These are phyloP conservation scores for Meandrusa payeni DNA, from an alignment of 2,888 invertebrate genomes.

Conservation along the genomic window DNA sequence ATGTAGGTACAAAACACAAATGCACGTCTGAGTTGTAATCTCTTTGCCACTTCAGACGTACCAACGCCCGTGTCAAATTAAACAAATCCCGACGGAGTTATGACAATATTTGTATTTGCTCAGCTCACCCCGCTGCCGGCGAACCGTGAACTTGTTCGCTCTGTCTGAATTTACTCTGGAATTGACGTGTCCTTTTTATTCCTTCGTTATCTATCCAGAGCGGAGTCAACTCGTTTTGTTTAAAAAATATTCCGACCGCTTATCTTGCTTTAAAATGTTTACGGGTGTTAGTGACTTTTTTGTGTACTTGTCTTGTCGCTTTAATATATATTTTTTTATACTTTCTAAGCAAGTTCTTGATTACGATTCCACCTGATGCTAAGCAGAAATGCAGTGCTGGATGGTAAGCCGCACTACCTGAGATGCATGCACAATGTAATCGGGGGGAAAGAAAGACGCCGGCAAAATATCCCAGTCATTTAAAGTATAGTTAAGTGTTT, in stretches of 20 bases:
- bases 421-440: too few species aligned
- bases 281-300: not conserved
- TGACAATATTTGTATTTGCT: conserved; percentile 67
- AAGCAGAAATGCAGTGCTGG: too few species aligned
- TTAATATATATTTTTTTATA: too few species aligned
- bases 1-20: conserved; percentile 11
- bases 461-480: too few species aligned
- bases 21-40: too few species aligned
- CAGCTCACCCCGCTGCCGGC: conserved; percentile 34
- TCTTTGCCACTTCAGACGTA: conserved; percentile 45
- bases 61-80: conserved; percentile 63
- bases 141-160: conserved; percentile 27
- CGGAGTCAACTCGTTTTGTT: conserved; percentile 12
- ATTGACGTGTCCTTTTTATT: conserved; percentile 18
- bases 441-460: too few species aligned
- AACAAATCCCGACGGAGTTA: conserved; percentile 65
- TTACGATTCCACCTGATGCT: too few species aligned
- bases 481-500: too few species aligned
- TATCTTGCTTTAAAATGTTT: conserved; percentile 15
- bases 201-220: conserved; percentile 11
- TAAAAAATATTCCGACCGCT: conserved; percentile 10
- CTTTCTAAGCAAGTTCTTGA: too few species aligned
- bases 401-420: too few species aligned
- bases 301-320: too few species aligned
- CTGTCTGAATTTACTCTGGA: conserved; percentile 14